Percentiles rank a stretch among this genome's conserved stretches.
Conservation (phyloP, 1,140 invertebrate genomes). For the Myzus persicae region DNA sequence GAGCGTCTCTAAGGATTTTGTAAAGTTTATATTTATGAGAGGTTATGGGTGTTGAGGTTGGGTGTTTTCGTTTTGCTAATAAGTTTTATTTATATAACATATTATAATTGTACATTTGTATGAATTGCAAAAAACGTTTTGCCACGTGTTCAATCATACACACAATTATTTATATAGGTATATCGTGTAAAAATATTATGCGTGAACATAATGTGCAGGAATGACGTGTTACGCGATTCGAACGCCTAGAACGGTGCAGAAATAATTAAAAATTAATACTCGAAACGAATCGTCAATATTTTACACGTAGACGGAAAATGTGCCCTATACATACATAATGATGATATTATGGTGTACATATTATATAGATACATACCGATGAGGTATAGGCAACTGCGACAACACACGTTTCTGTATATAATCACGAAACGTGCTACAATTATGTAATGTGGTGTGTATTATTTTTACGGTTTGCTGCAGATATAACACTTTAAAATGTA, state of each 20-base stretch:
- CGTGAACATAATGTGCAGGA: not conserved
- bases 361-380: not conserved
- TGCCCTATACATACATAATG: not conserved
- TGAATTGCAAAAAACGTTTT: not conserved
- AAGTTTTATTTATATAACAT: not conserved
- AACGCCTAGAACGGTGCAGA: not conserved
- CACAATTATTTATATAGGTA: not conserved
- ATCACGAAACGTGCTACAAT: not conserved
- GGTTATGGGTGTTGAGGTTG: too few species aligned
- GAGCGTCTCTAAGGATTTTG: not conserved
- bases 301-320: conserved; percentile 6
- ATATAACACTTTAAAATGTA: not conserved
- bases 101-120: too few species aligned
- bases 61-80: not conserved
- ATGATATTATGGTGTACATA: not conserved
- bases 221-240: not conserved
- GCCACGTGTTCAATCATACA: not conserved
- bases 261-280: conserved; percentile 8
- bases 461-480: not conserved
- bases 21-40: not conserved
- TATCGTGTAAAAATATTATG: not conserved
- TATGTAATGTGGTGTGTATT: not conserved
- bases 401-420: not conserved
- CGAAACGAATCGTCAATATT: not conserved
- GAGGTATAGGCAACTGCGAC: not conserved